Percentiles rank a stretch among this genome's conserved stretches.
Evolutionary conservation across 1,140 invertebrate species (phyloP).

Genomic region (Heterodera carotae): DNA sequence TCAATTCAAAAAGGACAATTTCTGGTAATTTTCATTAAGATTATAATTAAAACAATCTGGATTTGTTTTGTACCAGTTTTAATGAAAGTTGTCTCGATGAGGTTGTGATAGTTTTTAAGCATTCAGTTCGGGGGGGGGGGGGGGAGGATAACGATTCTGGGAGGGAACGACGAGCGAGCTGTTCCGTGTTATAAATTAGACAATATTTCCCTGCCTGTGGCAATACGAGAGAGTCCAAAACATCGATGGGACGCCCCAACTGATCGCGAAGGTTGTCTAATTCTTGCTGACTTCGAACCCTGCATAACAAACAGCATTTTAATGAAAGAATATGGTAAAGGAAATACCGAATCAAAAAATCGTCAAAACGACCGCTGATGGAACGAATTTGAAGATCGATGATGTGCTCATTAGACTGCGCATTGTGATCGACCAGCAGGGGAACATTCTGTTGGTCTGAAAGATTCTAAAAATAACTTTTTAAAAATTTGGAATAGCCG

Average conservation of each 20-base stretch:
- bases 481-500: background rate
- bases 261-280: slow-evolving; percentile 38
- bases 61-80: no score
- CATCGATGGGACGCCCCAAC: slow-evolving; percentile 36
- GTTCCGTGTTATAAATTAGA: no score
- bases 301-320: slow-evolving; percentile 17
- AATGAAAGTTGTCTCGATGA: no score
- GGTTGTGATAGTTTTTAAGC: no score
- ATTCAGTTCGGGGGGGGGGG: no score
- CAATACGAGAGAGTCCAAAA: slow-evolving; percentile 33
- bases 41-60: no score
- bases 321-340: slow-evolving; percentile 17
- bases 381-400: slow-evolving; percentile 38
- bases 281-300: slow-evolving; percentile 32
- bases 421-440: background rate
- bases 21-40: no score
- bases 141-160: no score
- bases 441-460: background rate
- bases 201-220: slow-evolving; percentile 28
- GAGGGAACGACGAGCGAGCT: no score
- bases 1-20: no score
- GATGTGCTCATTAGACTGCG: slow-evolving; percentile 20
- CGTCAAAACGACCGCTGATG: slow-evolving; percentile 29
- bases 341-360: slow-evolving; percentile 33
- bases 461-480: slow-evolving; percentile 9